phyloP scores from a whole-genome alignment of 2,797 vertebrate genomes.

The Mormyrus hasselquistii region DNA sequence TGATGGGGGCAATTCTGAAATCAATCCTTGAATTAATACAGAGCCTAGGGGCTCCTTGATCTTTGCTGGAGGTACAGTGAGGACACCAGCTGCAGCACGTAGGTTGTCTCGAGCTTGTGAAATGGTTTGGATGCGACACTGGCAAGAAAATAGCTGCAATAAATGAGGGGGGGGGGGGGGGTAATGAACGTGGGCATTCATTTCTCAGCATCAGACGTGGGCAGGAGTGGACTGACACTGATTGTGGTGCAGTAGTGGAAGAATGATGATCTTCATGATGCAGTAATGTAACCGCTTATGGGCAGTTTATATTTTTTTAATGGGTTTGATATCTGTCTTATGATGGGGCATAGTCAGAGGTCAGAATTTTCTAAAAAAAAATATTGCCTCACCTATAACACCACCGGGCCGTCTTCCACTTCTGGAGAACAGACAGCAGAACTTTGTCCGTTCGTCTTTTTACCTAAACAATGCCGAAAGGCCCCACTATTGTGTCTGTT shows the following conservation, averaged over 20 bases:
- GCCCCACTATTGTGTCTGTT: not conserved
- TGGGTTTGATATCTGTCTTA: not conserved
- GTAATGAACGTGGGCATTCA: not conserved
- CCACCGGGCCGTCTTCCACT: not conserved
- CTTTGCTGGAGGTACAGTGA: not conserved
- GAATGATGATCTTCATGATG: not conserved
- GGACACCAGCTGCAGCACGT: not conserved
- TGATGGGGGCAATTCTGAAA: not conserved
- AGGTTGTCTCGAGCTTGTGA: not conserved
- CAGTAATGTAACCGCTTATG: not conserved
- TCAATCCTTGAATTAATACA: not conserved
- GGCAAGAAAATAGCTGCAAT: not conserved
- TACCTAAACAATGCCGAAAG: not conserved
- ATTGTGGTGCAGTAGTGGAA: not conserved
- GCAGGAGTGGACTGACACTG: not conserved
- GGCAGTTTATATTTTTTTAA: not conserved
- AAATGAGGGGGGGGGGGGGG: not conserved
- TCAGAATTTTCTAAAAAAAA: not conserved
- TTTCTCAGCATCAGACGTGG: constrained; percentile 1
- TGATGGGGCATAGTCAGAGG: not conserved
- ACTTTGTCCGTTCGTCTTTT: not conserved
- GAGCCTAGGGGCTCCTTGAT: not conserved
- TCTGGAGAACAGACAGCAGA: not conserved
- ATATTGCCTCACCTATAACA: not conserved
- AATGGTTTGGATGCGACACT: not conserved